Percentiles rank a stretch among this genome's conserved stretches.
Conservation (phyloP, 2,113 vertebrate species). For the Vicugna pacos region DNA sequence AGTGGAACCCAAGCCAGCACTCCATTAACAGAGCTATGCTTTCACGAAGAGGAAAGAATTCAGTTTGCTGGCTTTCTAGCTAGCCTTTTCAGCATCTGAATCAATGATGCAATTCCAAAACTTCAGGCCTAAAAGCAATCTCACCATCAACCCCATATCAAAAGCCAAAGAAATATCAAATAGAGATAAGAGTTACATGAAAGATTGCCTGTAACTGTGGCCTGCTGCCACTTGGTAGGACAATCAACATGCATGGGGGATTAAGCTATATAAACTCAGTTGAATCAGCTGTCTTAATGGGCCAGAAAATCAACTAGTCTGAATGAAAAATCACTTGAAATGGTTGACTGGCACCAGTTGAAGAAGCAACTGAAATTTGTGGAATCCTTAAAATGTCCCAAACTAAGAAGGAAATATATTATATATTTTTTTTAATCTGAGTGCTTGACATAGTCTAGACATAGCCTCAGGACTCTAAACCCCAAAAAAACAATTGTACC, state of each 20-base stretch:
- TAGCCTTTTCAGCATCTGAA: constrained; percentile 52
- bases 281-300: constrained; percentile 83
- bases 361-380: constrained; percentile 72
- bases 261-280: constrained; percentile 71
- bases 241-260: constrained; percentile 69
- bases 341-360: constrained; percentile 72
- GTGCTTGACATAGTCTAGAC: constrained; percentile 31
- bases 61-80: constrained; percentile 22
- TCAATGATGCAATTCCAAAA: constrained; percentile 63
- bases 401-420: neutral
- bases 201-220: constrained; percentile 62
- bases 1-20: neutral
- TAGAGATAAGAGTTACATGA: constrained; percentile 58
- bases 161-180: constrained; percentile 43
- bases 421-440: constrained; percentile 4
- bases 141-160: neutral
- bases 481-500: neutral
- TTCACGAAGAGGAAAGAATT: constrained; percentile 24
- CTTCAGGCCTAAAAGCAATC: constrained; percentile 49
- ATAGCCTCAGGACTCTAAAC: neutral
- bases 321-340: constrained; percentile 81
- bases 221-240: constrained; percentile 61
- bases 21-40: neutral
- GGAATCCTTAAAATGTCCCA: constrained; percentile 57
- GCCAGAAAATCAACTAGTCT: constrained; percentile 84